Conservation (phyloP, 2,113 vertebrate genomes). For the Plectropomus leopardus region DNA sequence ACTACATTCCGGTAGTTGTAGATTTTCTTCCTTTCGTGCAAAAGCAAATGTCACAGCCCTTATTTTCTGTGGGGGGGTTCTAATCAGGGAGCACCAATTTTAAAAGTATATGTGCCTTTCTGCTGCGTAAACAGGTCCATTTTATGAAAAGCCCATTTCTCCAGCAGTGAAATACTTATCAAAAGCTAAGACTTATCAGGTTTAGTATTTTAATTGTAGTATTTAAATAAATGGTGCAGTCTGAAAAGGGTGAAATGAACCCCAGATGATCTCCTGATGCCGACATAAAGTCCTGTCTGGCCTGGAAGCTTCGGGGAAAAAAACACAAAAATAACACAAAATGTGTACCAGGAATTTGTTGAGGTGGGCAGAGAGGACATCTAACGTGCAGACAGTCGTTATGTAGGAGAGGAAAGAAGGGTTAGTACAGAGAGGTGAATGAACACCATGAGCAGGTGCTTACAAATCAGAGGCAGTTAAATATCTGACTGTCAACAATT, state of each 20-base stretch:
- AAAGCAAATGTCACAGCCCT: too few species aligned
- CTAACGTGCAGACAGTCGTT: constrained; percentile 2
- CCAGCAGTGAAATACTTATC: too few species aligned
- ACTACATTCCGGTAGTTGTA: too few species aligned
- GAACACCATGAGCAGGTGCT: neutral
- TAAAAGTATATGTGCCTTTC: too few species aligned
- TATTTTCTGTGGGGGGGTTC: too few species aligned
- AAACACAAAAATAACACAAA: neutral
- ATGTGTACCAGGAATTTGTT: constrained; percentile 26
- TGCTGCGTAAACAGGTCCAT: too few species aligned
- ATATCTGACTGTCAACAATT: neutral
- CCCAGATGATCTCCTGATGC: neutral
- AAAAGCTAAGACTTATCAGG: neutral
- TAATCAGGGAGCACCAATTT: too few species aligned
- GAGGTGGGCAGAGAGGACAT: constrained; percentile 6
- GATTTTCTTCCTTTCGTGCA: too few species aligned
- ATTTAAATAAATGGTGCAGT: constrained; percentile 21
- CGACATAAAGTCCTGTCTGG: neutral
- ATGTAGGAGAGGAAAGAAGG: constrained; percentile 14
- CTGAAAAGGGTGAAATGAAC: constrained; percentile 2
- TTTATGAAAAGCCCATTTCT: too few species aligned
- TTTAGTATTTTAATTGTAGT: neutral
- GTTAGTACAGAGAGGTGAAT: neutral
- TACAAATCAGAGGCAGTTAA: neutral
- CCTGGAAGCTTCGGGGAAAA: neutral